phyloP scores from a whole-genome alignment of 1,140 invertebrate species.

The Drosophila azteca region DNA sequence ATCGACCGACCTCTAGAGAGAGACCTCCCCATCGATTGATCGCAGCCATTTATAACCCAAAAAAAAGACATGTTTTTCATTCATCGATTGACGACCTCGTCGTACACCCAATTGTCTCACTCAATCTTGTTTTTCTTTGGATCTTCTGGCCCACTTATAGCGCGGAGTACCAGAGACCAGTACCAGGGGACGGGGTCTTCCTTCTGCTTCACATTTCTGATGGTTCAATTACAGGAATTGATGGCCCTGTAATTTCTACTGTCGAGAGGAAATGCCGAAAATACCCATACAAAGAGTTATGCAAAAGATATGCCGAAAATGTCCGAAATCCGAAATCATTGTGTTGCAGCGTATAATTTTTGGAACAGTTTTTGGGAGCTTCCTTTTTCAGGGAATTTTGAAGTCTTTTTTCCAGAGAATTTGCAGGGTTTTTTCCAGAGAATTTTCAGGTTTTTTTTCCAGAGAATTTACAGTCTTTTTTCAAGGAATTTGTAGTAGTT shows the following conservation, averaged over 20 bases:
- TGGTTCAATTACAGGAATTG: slow-evolving; percentile 33
- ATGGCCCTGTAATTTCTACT: slow-evolving; percentile 37
- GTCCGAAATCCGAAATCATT: slow-evolving; percentile 7
- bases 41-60: slow-evolving; percentile 14
- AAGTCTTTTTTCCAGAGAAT: slow-evolving; percentile 5
- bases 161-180: not conserved
- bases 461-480: not conserved
- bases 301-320: not conserved
- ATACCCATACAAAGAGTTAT: slow-evolving; percentile 8
- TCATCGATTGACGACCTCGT: slow-evolving; percentile 5
- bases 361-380: not conserved
- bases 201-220: slow-evolving; percentile 31
- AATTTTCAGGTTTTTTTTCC: not conserved
- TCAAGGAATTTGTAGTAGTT: too few relatives aligned
- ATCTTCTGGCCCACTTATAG: slow-evolving; percentile 4
- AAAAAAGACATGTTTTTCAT: slow-evolving; percentile 13
- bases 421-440: not conserved
- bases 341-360: not conserved
- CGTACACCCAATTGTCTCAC: slow-evolving; percentile 13
- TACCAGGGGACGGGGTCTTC: slow-evolving; percentile 5
- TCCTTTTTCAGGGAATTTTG: too few relatives aligned
- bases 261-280: slow-evolving; percentile 9
- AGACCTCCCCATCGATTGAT: slow-evolving; percentile 31
- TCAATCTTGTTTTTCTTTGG: slow-evolving; percentile 12
- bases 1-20: not conserved